Evolutionary conservation across 2,113 vertebrate species (phyloP), one percentile per base, ranked within the genome.

Genomic region (Ellobius talpinus): DNA sequence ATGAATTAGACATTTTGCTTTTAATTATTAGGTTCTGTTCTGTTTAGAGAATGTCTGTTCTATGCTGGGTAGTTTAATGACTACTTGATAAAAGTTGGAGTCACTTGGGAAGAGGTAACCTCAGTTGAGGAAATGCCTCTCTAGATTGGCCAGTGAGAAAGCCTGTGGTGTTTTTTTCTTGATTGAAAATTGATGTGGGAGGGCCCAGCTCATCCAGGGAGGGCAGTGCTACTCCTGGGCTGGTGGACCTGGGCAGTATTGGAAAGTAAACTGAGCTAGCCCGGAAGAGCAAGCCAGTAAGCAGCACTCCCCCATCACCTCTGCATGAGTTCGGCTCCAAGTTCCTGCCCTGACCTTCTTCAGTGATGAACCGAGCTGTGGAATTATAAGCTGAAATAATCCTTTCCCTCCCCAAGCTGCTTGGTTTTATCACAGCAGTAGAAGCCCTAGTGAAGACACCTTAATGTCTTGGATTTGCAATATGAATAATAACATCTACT

Each of bases 11-110:
- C 89, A 77, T 63, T 86, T 95, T 90, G 65, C 52, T 79, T 95
- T 91, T 93, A 91, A 21, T 88, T 61, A 66, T 84, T 91, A 50
- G 52, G 14, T 58, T 85, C 70, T 87, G 4, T 93, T 96, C 47
- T 95, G 1, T 79, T 89, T 92, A 94, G 85, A 94, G 88, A 87
- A 47, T 91, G 16, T 17, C 61, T 14, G 31, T 91, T 81, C 33
- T 61, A 21, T 39, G 55, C 55, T 61, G 23, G 55, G 23, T 61
- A 61, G 79, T 61, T 82, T 55, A 39, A 26, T 82, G 55, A 23
- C n/a, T 61, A 29, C 36, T 82, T 82, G n/a, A 61, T 13, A 61
- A 82, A 82, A 61, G 21, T 29, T 82, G 55, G 36, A 82, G 36
- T 61, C 58, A 39, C n/a, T 82, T 82, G 79, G 55, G 23, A 61